A percentile compares a stretch with the other conserved stretches of the same genome.
phyloP scores from a whole-genome alignment of 2,797 vertebrate genomes.

The Pangasius larnaudii region DNA sequence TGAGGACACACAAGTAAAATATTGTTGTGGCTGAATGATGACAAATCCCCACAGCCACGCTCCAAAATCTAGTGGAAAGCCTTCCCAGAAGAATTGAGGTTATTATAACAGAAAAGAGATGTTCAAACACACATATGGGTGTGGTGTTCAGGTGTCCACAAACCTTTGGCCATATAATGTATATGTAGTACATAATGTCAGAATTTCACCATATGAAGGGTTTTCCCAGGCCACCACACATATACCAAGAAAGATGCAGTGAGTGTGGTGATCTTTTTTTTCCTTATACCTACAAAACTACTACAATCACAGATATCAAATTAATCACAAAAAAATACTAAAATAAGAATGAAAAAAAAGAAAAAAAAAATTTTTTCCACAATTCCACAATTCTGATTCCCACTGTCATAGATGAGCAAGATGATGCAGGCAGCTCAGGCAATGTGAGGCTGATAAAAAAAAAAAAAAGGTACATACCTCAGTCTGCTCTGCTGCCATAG shows the following conservation, averaged over 20 bases:
- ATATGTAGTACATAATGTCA: not conserved
- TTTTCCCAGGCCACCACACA: not conserved
- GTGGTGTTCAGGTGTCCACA: not conserved
- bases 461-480: slow-evolving; percentile 66
- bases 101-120: not conserved
- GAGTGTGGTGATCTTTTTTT: not conserved
- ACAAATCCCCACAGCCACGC: not conserved
- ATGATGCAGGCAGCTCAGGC: not conserved
- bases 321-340: not conserved
- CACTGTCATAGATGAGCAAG: not conserved
- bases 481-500: slow-evolving; percentile 66
- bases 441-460: not conserved
- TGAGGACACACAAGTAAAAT: not conserved
- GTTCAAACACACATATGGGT: not conserved
- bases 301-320: not conserved
- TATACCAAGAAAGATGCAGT: not conserved
- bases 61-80: not conserved
- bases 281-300: not conserved
- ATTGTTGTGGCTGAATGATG: not conserved
- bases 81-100: not conserved
- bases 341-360: not conserved
- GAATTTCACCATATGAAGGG: not conserved
- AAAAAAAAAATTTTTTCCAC: not conserved
- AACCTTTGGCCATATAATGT: not conserved
- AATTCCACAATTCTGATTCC: not conserved